These are phyloP conservation scores for Dolichotis patagonum DNA, from an alignment of 2,113 vertebrate species.

Conservation along the genomic window DNA sequence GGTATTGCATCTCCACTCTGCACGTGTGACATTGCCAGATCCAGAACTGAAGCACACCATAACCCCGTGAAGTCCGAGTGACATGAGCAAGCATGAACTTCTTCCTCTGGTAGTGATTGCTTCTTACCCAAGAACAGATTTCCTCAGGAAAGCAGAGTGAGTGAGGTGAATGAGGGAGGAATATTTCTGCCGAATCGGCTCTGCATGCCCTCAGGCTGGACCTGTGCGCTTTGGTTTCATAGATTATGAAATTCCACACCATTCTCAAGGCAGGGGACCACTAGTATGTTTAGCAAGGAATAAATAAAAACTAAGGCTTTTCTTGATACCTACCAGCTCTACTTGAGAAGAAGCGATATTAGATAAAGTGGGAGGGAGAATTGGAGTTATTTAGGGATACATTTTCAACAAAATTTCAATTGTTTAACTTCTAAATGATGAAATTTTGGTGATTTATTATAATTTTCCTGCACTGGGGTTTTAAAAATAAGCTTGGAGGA, in stretches of 20 bases:
- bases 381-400: neutral
- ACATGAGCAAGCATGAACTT: neutral
- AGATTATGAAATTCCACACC: neutral
- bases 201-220: neutral
- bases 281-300: neutral
- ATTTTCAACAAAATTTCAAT: conserved; percentile 22
- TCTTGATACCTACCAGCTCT: neutral
- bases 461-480: neutral
- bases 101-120: neutral
- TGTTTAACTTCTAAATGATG: neutral
- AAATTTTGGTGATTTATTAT: neutral
- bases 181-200: neutral
- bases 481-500: neutral
- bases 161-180: neutral
- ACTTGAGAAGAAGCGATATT: neutral
- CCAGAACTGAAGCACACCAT: neutral
- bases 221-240: neutral
- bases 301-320: neutral
- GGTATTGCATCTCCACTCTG: neutral
- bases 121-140: neutral
- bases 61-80: neutral
- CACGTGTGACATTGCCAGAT: neutral
- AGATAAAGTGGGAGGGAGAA: neutral
- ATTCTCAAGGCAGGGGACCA: neutral
- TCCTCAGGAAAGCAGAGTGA: neutral